Conservation (phyloP, 2,797 vertebrate genomes). For the Gobio occitaniae region DNA sequence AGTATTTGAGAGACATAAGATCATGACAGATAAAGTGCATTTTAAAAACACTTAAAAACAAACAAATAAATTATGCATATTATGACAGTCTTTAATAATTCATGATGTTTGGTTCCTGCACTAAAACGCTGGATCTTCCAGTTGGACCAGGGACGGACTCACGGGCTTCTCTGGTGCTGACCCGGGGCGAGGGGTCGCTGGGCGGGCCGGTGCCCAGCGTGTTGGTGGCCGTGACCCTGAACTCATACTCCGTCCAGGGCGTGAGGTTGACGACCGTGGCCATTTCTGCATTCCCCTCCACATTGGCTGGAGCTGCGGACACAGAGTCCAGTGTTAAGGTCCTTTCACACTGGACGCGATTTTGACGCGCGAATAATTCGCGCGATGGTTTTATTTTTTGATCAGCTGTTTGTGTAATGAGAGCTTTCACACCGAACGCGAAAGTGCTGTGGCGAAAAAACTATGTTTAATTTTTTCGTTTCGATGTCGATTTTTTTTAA, state of each 20-base stretch:
- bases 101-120: not conserved
- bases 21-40: too few relatives aligned
- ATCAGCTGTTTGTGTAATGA: too few relatives aligned
- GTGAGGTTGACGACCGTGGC: conserved; percentile 87
- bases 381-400: too few relatives aligned
- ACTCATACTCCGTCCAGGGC: conserved; percentile 97
- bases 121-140: not conserved
- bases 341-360: too few relatives aligned
- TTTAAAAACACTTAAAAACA: too few relatives aligned
- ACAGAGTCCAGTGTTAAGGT: too few relatives aligned
- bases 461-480: too few relatives aligned
- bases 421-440: too few relatives aligned
- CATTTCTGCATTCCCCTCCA: conserved; percentile 92
- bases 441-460: too few relatives aligned
- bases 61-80: not conserved
- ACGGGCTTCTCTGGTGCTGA: conserved; percentile 88
- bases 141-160: conserved; percentile 56
- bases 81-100: not conserved
- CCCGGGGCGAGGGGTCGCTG: conserved; percentile 87
- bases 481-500: too few relatives aligned
- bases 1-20: not conserved
- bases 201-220: conserved; percentile 92
- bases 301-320: conserved; percentile 82
- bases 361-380: too few relatives aligned
- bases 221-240: conserved; percentile 93